These are phyloP conservation scores for Caenorhabditis panamensis DNA, from an alignment of 2,888 invertebrate genomes.

Conservation along the genomic window DNA sequence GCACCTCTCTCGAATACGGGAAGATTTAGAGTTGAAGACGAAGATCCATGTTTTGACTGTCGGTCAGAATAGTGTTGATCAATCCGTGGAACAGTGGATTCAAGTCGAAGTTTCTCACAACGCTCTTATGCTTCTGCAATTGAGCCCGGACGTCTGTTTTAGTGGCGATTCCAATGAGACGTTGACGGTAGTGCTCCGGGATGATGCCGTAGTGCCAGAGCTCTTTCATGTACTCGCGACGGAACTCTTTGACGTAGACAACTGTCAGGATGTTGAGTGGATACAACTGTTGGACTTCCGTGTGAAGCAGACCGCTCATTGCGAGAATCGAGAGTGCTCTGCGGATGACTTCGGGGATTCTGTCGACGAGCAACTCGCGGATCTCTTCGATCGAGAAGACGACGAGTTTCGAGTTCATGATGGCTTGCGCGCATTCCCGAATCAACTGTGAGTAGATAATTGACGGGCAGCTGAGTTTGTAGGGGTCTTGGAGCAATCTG, in stretches of 20 bases:
- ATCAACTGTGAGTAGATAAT: not conserved
- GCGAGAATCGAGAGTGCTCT: not conserved
- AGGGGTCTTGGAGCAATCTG: not conserved
- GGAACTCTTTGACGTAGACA: conserved; percentile 17
- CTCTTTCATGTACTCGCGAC: not conserved
- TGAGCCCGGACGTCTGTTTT: not conserved
- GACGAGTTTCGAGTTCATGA: conserved; percentile 13
- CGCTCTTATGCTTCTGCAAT: not conserved
- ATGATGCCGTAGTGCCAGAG: conserved; percentile 23
- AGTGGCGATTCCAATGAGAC: not conserved
- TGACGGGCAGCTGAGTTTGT: not conserved
- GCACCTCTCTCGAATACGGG: too few species aligned
- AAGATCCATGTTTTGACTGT: conserved; percentile 5
- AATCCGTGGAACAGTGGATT: not conserved
- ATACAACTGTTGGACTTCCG: not conserved
- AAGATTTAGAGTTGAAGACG: too few species aligned
- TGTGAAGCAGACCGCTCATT: not conserved
- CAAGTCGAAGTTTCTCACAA: not conserved
- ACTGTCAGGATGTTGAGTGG: not conserved
- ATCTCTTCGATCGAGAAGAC: conserved; percentile 4
- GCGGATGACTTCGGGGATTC: not conserved
- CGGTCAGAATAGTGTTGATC: not conserved
- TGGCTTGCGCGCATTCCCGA: not conserved
- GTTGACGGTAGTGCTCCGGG: conserved; percentile 27
- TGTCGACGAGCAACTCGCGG: not conserved